Conservation (phyloP, 2,113 vertebrate species). For the Brienomyrus brachyistius region DNA sequence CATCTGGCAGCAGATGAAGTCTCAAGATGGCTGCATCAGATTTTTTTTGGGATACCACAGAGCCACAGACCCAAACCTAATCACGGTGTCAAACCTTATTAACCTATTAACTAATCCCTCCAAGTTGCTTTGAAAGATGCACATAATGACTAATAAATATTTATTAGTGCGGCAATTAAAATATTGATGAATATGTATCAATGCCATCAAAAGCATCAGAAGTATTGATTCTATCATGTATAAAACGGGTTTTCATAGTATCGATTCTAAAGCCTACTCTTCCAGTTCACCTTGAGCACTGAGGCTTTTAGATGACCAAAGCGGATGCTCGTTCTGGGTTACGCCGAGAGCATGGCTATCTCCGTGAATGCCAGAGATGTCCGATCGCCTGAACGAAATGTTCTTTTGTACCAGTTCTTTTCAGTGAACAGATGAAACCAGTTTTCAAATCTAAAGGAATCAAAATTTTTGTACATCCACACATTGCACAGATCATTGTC, state of each 20-base stretch:
- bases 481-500: neutral
- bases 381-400: neutral
- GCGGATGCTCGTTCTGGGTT: neutral
- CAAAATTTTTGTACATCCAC: neutral
- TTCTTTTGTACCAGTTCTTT: neutral
- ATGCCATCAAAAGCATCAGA: neutral
- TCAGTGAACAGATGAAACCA: neutral
- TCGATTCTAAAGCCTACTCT: neutral
- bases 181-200: neutral
- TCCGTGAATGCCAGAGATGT: neutral
- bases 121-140: neutral
- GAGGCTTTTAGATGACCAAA: neutral
- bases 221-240: neutral
- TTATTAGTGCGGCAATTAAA: neutral
- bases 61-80: neutral
- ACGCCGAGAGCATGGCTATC: neutral
- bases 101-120: neutral
- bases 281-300: neutral
- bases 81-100: neutral
- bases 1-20: neutral
- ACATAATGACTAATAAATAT: neutral
- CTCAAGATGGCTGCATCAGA: neutral
- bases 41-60: neutral
- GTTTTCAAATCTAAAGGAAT: neutral
- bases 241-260: neutral